Percentiles rank a stretch among this genome's conserved stretches.
Conservation (phyloP, 2,113 vertebrate genomes). For the Perca fluviatilis region DNA sequence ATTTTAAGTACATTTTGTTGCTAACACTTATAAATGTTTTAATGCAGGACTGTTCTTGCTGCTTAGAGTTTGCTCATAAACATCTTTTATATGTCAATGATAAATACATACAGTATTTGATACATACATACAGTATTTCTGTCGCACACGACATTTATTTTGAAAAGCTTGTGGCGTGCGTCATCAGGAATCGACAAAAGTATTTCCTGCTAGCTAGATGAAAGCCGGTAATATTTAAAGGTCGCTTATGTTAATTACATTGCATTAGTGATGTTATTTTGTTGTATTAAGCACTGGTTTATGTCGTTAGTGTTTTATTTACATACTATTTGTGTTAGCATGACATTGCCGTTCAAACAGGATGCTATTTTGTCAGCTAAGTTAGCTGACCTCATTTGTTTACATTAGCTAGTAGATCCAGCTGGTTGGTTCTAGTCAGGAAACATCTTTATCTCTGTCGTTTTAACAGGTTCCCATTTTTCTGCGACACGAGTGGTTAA, state of each 20-base stretch:
- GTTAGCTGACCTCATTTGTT: conserved; percentile 50
- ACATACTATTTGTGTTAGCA: background rate
- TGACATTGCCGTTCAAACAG: background rate
- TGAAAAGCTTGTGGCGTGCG: conserved; percentile 16
- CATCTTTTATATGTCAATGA: too few species aligned
- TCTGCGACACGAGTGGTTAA: background rate
- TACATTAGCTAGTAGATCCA: conserved; percentile 7
- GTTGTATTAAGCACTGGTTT: background rate
- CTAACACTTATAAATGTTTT: background rate
- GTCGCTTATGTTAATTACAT: background rate
- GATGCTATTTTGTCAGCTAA: background rate
- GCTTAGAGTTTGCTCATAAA: background rate
- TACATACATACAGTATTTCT: too few species aligned
- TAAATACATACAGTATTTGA: too few species aligned
- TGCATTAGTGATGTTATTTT: fast-evolving
- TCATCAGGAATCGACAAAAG: conserved; percentile 5
- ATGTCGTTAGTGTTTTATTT: background rate
- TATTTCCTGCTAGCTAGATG: background rate
- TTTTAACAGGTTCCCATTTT: background rate
- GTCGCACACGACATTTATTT: conserved; percentile 21
- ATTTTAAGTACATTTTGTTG: background rate
- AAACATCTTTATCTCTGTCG: background rate
- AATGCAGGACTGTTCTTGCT: background rate
- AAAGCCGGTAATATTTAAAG: conserved; percentile 29
- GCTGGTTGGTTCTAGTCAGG: background rate